Percentiles rank a stretch among this genome's conserved stretches.
These are phyloP conservation scores for Tenthredo amoena DNA, from an alignment of 2,888 invertebrate genomes.

Conservation along the genomic window DNA sequence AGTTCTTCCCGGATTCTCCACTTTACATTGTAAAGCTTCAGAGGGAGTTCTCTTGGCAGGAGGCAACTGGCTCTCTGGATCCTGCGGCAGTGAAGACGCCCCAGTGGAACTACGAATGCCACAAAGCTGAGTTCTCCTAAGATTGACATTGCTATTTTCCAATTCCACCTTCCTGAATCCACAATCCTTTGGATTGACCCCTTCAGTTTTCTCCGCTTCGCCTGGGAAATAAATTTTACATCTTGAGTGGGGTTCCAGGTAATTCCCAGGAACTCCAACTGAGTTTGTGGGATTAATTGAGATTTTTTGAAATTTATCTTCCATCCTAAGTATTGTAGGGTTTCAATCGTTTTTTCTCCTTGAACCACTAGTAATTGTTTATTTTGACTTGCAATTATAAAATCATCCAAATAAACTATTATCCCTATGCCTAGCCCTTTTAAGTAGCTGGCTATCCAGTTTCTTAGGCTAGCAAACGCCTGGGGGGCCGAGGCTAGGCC, in stretches of 20 bases:
- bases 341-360: not conserved
- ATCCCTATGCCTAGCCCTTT: conserved; percentile 58
- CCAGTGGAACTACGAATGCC: conserved; percentile 35
- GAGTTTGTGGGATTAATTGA: not conserved
- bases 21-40: not conserved
- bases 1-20: not conserved
- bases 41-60: conserved; percentile 1
- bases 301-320: conserved; percentile 42
- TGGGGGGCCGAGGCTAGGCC: conserved; percentile 62
- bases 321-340: conserved; percentile 43
- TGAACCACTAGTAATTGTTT: not conserved
- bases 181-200: not conserved
- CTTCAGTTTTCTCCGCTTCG: not conserved
- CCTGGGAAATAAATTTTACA: not conserved
- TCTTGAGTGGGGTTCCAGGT: too few species aligned
- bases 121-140: not conserved
- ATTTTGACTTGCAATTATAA: conserved; percentile 56
- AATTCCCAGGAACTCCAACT: too few species aligned
- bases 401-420: conserved; percentile 66
- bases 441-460: conserved; percentile 62
- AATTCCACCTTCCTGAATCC: not conserved
- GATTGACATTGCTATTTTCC: not conserved
- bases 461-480: conserved; percentile 61
- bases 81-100: conserved; percentile 42
- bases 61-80: conserved; percentile 23